Evolutionary conservation across 2,888 invertebrate genomes (phyloP), one percentile per base, ranked within the genome.

Genomic region (Rhopalosiphum nymphaeae): DNA sequence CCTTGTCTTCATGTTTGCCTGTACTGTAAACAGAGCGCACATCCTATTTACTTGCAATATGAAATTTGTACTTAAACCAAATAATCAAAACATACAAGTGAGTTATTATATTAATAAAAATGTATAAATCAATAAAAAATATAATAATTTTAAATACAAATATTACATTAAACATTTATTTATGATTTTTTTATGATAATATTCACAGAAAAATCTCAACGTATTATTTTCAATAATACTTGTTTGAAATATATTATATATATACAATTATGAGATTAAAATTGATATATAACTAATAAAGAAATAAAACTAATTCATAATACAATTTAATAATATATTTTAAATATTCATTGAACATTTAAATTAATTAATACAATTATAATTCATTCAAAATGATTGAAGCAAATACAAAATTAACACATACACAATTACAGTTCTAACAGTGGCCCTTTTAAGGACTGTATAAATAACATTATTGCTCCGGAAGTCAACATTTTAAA

Each of bases 371-470:
- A 67, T n/a, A 13, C 13, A n/a, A n/a, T n/a, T n/a, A 67, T n/a
- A 67, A n/a, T 67, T n/a, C n/a, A 67, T 67, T 67, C n/a, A 67
- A 67, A n/a, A 67, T 67, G n/a, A n/a, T n/a, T 67, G 67, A 67
- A n/a, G 5, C 16, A 67, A n/a, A 67, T 16, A 67, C 5, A 67
- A 16, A 67, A 67, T 67, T 16, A 4, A n/a, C 13, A 16, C n/a
- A 16, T 1, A 5, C n/a, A n/a, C 4, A n/a, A 26, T 7, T 7
- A 57, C 1, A 26, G 61, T 61, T n/a, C 29, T 61, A n/a, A n/a
- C n/a, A 11, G 61, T n/a, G 61, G 11, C 11, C 3, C 29, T n/a
- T 61, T 61, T n/a, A 61, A 5, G 3, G 29, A 11, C 0, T 11
- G 9, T 67, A n/a, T n/a, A n/a, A n/a, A n/a, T n/a, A n/a, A n/a